Evolutionary conservation across 1,140 invertebrate genomes (phyloP), one percentile per base, ranked within the genome.

Genomic region (Caenorhabditis inopinata): DNA sequence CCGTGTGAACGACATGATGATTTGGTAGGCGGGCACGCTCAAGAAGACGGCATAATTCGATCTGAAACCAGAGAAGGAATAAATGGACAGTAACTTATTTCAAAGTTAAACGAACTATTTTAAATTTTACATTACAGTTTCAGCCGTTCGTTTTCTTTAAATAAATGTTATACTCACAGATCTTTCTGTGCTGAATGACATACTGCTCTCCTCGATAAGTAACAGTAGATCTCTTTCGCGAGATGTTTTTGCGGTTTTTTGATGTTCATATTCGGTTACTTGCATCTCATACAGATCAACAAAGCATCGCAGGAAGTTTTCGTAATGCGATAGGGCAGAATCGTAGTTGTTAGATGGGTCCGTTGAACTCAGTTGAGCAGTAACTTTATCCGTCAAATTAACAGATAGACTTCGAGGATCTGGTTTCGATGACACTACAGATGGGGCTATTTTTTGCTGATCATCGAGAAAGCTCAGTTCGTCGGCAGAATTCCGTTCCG

Each of bases 31-130:
- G 62, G 5, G 51, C 12, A 18, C 78, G 53, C 47, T 79, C 78
- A 3, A 79, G 38, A 23, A 79, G 58, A 32, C 78, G 58, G 38
- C 48, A 51, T n/a, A 79, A 25, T 27, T 79, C 78, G 14, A 79
- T 74, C 78, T 79, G 58, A 21, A n/a, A n/a, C n/a, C n/a, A n/a
- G n/a, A n/a, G n/a, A n/a, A n/a, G n/a, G n/a, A n/a, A n/a, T n/a
- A n/a, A n/a, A n/a, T n/a, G n/a, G n/a, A n/a, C n/a, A n/a, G n/a
- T n/a, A n/a, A n/a, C n/a, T n/a, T n/a, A n/a, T n/a, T n/a, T n/a
- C n/a, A 78, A 73, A 62, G 11, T 49, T 14, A 21, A n/a, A 29
- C 7, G n/a, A 7, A 16, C 23, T 1, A 45, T 45, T 32, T 6
- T 32, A 74, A 1, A 38, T 74, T 12, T 4, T 1, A 62, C 4